Conservation (phyloP, 92 coral and sea anemone genomes). For the Scolanthus callimorphus region DNA sequence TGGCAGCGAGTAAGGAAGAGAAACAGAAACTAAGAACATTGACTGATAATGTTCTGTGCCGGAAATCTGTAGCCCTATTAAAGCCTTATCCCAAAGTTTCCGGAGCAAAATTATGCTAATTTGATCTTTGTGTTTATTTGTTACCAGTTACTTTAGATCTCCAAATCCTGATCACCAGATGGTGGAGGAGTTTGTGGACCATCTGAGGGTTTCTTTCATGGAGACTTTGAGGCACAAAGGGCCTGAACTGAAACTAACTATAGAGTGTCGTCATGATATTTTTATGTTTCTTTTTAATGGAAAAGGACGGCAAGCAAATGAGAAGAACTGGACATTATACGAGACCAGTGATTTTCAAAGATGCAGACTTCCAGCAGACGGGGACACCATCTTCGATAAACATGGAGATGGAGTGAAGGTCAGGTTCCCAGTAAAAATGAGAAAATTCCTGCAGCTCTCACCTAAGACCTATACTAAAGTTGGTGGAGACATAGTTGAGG, state of each 20-base stretch:
- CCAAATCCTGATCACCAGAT: conserved; percentile 10
- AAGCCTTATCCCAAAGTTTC: no score
- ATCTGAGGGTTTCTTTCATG: conserved; percentile 15
- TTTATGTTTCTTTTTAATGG: conserved; percentile 39
- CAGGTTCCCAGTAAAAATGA: conserved; percentile 46
- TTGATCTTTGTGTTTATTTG: no score
- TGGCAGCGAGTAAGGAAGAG: no score
- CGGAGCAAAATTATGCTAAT: no score
- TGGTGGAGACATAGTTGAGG: conserved; percentile 3
- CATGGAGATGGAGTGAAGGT: conserved; percentile 57
- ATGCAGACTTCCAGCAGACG: conserved; percentile 17
- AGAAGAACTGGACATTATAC: conserved; percentile 32
- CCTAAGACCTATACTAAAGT: conserved; percentile 11
- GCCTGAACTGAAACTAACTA: conserved; percentile 23
- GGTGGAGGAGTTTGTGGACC: conserved; percentile 42
- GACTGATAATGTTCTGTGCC: no score
- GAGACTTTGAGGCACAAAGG: conserved; percentile 35
- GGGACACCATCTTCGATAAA: conserved; percentile 5
- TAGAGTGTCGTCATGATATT: conserved; percentile 48
- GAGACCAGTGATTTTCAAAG: conserved; percentile 36
- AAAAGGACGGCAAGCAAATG: conserved; percentile 9
- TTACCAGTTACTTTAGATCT: no score
- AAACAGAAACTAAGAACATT: no score
- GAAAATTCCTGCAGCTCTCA: conserved; percentile 27
- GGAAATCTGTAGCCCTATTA: no score